Evolutionary conservation across 2,888 invertebrate species (phyloP).

Genomic region (Dioctria linearis): DNA sequence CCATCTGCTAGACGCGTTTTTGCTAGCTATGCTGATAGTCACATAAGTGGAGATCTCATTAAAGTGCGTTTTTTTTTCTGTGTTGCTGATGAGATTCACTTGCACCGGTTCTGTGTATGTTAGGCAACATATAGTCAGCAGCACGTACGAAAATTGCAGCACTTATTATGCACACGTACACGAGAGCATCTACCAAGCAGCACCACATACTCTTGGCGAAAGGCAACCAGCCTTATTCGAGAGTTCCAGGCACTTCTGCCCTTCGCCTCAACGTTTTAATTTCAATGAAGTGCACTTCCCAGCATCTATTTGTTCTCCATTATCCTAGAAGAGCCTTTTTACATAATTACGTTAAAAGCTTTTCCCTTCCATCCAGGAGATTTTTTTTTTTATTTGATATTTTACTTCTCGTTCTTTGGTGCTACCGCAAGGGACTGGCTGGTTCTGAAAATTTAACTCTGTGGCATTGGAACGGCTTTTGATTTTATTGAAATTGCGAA

Average conservation of each 20-base stretch:
- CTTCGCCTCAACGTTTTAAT: constrained; percentile 52
- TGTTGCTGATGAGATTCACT: not conserved
- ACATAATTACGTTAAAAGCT: constrained; percentile 55
- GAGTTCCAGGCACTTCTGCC: constrained; percentile 45
- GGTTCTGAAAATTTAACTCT: not conserved
- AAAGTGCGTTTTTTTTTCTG: constrained; percentile 30
- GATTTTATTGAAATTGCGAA: not conserved
- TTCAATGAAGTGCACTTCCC: constrained; percentile 53
- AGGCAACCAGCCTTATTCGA: constrained; percentile 25
- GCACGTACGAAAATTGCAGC: constrained; percentile 16
- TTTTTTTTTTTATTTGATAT: not conserved
- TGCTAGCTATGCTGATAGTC: not conserved
- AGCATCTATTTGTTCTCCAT: constrained; percentile 50
- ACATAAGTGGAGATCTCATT: constrained; percentile 48
- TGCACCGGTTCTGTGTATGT: not conserved
- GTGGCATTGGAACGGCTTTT: not conserved
- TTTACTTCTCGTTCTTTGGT: not conserved
- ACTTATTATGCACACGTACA: constrained; percentile 23
- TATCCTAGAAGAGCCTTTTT: constrained; percentile 43
- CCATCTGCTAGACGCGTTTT: constrained; percentile 24
- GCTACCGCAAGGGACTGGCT: not conserved
- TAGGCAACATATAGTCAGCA: not conserved
- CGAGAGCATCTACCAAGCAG: not conserved
- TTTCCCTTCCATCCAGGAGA: constrained; percentile 24
- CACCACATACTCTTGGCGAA: not conserved